Evolutionary conservation across 1,140 invertebrate genomes (phyloP), one percentile per base, ranked within the genome.

Genomic region (Platyscapa corneri): DNA sequence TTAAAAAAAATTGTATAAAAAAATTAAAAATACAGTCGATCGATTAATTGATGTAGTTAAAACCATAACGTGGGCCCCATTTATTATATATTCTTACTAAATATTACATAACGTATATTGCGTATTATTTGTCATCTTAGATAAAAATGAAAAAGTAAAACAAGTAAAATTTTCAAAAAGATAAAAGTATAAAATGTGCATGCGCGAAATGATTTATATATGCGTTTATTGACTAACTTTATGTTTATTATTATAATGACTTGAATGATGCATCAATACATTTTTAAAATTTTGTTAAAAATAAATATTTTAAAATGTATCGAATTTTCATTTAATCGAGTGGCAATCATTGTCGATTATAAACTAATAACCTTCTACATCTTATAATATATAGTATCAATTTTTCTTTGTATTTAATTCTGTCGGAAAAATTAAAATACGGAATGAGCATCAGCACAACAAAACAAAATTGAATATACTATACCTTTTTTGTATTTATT

Each of bases 71-170:
- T 90, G 90, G 91, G 89, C 90, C 91, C 90, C 91, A 80, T 87
- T 53, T 14, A 53, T 16, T 90, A 90, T 92, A 92, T 93, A 91
- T 92, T 91, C 89, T 91, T 91, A 92, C 90, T 91, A 92, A 91
- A 92, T 93, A 92, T 91, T 89, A 91, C 89, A 90, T 92, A 92
- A 93, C 88, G 87, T 92, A 90, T 92, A 92, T 91, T 91, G 88
- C 89, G 89, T 90, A 92, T 92, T 92, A 89, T 92, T 93, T 92
- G 88, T 92, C 67, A 56, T 78, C 89, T 89, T 92, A 92, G 90
- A 88, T 90, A 89, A 90, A 90, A 88, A 60, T 39, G 23, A 39
- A 76, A 75, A 49, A 46, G 46, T 74, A 82, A 84, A 65, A 23
- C 64, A 78, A 84, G n/a, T 77, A 80, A 74, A 75, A 85, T 46